Evolutionary conservation across 2,797 vertebrate genomes (phyloP), one percentile per base, ranked within the genome.

Genomic region (Acanthurus tractus): DNA sequence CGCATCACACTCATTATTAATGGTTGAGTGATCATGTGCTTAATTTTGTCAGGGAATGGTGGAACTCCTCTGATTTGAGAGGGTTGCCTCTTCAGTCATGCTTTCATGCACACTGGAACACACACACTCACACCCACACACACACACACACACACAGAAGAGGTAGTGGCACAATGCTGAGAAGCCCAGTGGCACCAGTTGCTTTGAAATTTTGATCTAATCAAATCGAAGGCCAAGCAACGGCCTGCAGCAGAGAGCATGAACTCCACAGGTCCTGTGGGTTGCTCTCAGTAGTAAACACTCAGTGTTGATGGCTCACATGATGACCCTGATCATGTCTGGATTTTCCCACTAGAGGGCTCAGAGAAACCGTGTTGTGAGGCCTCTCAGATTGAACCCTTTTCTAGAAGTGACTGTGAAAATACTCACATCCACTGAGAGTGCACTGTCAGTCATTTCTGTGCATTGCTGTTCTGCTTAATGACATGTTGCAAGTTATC

Each of bases 1-100:
- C n/a, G 44, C 61, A 17, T 69, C 81, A 70, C 70, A 40, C 59
- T 13, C 54, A 56, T 58, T 23, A 52, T 67, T 46, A 57, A 69
- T 69, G 61, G 36, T 61, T 15, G 34, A 58, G n/a, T 29, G 54
- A 77, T 86, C 85, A 89, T 86, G 84, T 80, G 84, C 54, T 56
- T 14, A 0, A 46, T 20, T 63, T 25, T 71, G 29, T 40, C 48
- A 53, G 67, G 42, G 80, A 70, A 76, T 52, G 36, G 22, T 22
- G 38, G 58, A 53, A 48, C n/a, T 63, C n/a, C 13, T 65, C 49
- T 22, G 17, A 55, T 68, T 69, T 45, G 18, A 6, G 61, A 49
- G 34, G 61, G 29, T 45, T 62, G 9, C 20, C 12, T 70, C 20
- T 57, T 20, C 5, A 2, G 57, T 81, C 34, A 71, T n/a, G 65